These are phyloP conservation scores for Lordiphosa stackelbergi DNA, from an alignment of 1,140 invertebrate genomes.

Conservation along the genomic window DNA sequence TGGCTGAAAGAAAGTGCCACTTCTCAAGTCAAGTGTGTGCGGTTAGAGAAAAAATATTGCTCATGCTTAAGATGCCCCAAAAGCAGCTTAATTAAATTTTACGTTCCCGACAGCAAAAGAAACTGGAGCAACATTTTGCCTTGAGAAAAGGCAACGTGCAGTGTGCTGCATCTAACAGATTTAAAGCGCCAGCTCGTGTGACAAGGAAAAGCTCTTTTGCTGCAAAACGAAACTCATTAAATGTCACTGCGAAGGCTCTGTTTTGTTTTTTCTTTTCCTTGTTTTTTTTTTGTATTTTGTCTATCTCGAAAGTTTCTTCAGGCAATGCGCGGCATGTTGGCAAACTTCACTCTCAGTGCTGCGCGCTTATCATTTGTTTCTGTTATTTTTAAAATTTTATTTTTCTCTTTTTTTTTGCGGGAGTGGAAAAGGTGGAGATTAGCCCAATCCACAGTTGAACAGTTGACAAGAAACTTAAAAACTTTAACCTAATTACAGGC, in stretches of 20 bases:
- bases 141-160: slow-evolving; percentile 6
- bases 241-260: slow-evolving; percentile 3
- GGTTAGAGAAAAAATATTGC: slow-evolving; percentile 1
- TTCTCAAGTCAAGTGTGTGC: slow-evolving; percentile 8
- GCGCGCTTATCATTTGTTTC: slow-evolving; percentile 12
- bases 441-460: not conserved
- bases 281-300: not conserved
- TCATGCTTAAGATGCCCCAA: slow-evolving; percentile 1
- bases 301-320: not conserved
- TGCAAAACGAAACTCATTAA: slow-evolving; percentile 14
- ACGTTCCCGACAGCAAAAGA: slow-evolving; percentile 2
- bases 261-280: slow-evolving; percentile 1
- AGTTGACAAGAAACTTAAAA: not conserved
- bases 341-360: slow-evolving; percentile 59
- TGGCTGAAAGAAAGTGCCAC: slow-evolving; percentile 8
- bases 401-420: slow-evolving; percentile 8
- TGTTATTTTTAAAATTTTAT: not conserved
- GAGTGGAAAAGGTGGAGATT: not conserved
- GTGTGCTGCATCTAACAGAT: not conserved
- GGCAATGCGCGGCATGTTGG: slow-evolving; percentile 26
- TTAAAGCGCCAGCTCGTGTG: slow-evolving; percentile 4
- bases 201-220: slow-evolving; percentile 12
- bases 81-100: slow-evolving; percentile 15
- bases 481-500: too few relatives aligned
- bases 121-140: slow-evolving; percentile 8